Conservation (phyloP, 2,888 invertebrate species). For the Alloscopus bannaensis region DNA sequence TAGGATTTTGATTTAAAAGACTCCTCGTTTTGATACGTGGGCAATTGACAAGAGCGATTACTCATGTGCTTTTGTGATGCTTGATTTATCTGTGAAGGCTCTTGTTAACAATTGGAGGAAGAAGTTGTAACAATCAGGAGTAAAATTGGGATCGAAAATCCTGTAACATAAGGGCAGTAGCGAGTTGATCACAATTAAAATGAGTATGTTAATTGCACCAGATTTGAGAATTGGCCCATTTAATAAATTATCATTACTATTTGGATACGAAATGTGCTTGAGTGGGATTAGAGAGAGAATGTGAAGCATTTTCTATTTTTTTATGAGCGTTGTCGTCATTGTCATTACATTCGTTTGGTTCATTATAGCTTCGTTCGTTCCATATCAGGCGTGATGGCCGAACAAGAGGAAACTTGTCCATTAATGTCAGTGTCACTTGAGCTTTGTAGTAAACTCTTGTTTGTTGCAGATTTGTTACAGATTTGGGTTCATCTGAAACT, state of each 20-base stretch:
- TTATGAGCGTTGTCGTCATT: constrained; percentile 3
- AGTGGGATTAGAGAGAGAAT: too few species aligned
- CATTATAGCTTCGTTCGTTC: too few species aligned
- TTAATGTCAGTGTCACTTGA: constrained; percentile 27
- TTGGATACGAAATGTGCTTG: too few species aligned
- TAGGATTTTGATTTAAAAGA: constrained; percentile 47
- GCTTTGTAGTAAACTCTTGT: not conserved
- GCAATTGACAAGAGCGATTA: constrained; percentile 47
- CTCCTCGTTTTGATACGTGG: constrained; percentile 47
- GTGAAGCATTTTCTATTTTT: not conserved
- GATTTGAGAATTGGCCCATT: not conserved
- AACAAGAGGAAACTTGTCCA: too few species aligned
- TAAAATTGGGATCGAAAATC: not conserved
- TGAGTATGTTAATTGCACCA: not conserved
- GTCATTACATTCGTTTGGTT: not conserved
- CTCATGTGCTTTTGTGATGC: constrained; percentile 9
- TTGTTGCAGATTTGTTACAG: not conserved
- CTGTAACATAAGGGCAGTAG: too few species aligned
- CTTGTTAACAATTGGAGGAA: not conserved
- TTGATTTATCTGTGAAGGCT: constrained; percentile 46
- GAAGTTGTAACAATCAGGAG: not conserved
- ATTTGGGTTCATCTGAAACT: constrained; percentile 6
- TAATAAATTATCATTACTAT: constrained; percentile 8
- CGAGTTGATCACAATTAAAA: too few species aligned
- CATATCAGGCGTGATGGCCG: too few species aligned